Evolutionary conservation across 2,113 vertebrate species (phyloP), one percentile per base, ranked within the genome.

Genomic region (Dasyprocta punctata): DNA sequence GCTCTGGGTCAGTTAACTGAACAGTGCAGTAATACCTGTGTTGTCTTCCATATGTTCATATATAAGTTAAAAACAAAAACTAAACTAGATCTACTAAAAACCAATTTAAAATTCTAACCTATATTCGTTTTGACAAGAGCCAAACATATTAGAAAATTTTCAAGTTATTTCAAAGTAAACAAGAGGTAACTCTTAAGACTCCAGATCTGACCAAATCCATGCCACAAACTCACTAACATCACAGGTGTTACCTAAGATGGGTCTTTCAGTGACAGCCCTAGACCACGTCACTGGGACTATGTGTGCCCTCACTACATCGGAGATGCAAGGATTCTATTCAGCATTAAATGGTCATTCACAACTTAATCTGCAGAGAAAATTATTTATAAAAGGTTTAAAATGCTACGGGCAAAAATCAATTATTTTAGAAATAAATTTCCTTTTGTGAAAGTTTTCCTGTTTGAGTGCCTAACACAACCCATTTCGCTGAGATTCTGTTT

Each of bases 101-200:
- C 30, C 54, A 58, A 85, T 61, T 84, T 86, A 30, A 87, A 90
- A 77, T 36, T 52, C 28, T 82, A 85, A 96, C 33, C n/a, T 38
- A 67, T 52, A 78, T n/a, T 89, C 54, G 61, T 87, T 89, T 61
- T 80, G 49, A 65, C 67, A 92, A 78, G 44, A 92, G 1, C 26
- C 83, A 94, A 86, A 94, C 49, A 83, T 24, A 89, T 93, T 73
- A 80, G 61, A 77, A 93, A 89, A 60, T 30, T 85, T 94, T 67
- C 28, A 80, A 12, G 4, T 77, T 90, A 1, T 71, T 96, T 96
- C 73, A 90, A 69, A 90, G 26, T 87, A 90, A 94, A n/a, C 38
- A 44, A 91, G 49, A 90, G 12, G 22, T 28, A 82, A 92, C 26
- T 87, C 0, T 69, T 7, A 69, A 0, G 82, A 95, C 3, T 52